These are phyloP conservation scores for Drosophila mulleri DNA, from an alignment of 2,888 invertebrate species.

Conservation along the genomic window DNA sequence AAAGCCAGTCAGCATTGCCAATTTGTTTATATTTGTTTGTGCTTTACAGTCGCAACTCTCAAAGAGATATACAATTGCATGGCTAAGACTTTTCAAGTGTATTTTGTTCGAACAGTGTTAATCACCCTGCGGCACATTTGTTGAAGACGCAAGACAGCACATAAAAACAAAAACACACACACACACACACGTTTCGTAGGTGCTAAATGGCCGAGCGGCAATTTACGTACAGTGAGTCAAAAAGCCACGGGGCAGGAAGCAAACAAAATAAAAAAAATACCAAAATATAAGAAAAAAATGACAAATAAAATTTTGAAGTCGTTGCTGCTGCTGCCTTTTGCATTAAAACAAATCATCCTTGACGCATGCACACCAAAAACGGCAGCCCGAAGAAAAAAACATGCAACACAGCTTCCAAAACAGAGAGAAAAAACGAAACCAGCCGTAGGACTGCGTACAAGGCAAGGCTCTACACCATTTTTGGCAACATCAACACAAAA, in stretches of 20 bases:
- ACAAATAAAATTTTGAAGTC: neutral
- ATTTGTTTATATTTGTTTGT: slow-evolving; percentile 44
- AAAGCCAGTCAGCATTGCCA: slow-evolving; percentile 42
- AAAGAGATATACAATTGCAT: slow-evolving; percentile 22
- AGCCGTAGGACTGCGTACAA: slow-evolving; percentile 70
- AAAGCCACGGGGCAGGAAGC: slow-evolving; percentile 27
- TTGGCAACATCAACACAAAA: slow-evolving; percentile 63
- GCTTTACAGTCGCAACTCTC: neutral
- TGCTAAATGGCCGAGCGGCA: slow-evolving; percentile 45
- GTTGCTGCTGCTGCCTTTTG: slow-evolving; percentile 18
- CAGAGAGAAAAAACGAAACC: slow-evolving; percentile 45
- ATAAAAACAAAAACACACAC: neutral
- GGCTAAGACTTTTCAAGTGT: slow-evolving; percentile 15
- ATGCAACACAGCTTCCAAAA: slow-evolving; percentile 30
- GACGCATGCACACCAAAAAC: slow-evolving; percentile 77
- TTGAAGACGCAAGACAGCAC: too few species aligned
- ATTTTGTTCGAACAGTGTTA: slow-evolving; percentile 23
- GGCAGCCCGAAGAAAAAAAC: slow-evolving; percentile 45
- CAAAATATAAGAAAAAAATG: neutral
- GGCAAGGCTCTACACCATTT: slow-evolving; percentile 76
- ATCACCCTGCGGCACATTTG: slow-evolving; percentile 30
- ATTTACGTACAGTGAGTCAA: slow-evolving; percentile 36
- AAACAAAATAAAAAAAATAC: neutral
- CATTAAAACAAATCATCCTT: slow-evolving; percentile 74
- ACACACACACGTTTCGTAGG: slow-evolving; percentile 31